phyloP scores from a whole-genome alignment of 2,797 vertebrate genomes.

The Eospalax fontanierii region DNA sequence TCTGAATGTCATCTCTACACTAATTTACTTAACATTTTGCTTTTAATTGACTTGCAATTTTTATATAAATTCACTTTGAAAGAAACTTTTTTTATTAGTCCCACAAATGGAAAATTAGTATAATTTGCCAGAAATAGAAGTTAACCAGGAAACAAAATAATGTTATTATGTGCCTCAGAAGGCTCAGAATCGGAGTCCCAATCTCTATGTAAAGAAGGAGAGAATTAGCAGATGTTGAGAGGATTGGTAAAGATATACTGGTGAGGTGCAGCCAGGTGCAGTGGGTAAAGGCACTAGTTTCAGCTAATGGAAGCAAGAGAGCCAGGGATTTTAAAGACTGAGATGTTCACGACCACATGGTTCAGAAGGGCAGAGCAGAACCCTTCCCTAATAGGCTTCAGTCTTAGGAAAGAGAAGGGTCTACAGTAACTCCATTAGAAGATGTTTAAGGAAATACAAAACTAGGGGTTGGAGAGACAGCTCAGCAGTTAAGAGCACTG shows the following conservation, averaged over 20 bases:
- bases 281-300: not conserved
- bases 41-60: slow-evolving; percentile 4
- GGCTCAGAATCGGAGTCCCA: not conserved
- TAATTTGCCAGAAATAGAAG: slow-evolving; percentile 6
- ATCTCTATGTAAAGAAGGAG: not conserved
- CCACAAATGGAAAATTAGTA: slow-evolving; percentile 20
- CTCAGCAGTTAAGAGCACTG: no score
- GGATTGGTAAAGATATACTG: not conserved
- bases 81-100: not conserved
- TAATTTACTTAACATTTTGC: slow-evolving; percentile 11
- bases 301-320: no score
- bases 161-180: not conserved
- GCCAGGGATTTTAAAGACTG: not conserved
- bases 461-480: not conserved
- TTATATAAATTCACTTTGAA: slow-evolving; percentile 40
- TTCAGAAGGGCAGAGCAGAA: not conserved
- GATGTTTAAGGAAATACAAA: not conserved
- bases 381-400: not conserved
- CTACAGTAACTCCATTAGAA: not conserved
- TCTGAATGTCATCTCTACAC: not conserved
- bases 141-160: slow-evolving; percentile 18
- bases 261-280: rapidly evolving
- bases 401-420: not conserved
- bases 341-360: not conserved
- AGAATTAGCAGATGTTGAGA: not conserved